phyloP scores from a whole-genome alignment of 2,888 invertebrate species.

The Pristionchus maxplancki region DNA sequence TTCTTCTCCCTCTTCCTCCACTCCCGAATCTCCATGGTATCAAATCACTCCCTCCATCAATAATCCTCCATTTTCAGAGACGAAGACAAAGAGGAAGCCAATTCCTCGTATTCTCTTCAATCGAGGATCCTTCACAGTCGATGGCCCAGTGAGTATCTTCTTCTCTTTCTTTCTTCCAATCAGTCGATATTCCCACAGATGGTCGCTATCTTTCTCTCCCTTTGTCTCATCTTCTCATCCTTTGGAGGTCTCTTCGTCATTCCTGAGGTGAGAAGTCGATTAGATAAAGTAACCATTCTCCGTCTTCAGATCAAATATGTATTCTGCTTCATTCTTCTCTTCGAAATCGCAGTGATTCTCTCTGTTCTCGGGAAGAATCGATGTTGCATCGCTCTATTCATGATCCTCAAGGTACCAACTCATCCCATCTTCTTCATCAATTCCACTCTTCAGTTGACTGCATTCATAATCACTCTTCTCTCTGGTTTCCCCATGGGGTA shows the following conservation, averaged over 20 bases:
- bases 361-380: neutral
- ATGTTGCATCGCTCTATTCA: neutral
- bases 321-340: neutral
- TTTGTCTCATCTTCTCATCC: neutral
- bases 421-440: neutral
- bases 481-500: neutral
- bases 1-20: slow-evolving; percentile 1
- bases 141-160: slow-evolving; percentile 8
- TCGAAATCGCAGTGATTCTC: neutral
- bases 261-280: neutral
- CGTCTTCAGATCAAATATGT: neutral
- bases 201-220: neutral
- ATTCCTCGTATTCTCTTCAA: neutral
- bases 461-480: neutral
- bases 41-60: neutral
- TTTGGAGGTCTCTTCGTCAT: neutral
- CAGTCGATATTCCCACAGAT: neutral
- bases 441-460: neutral
- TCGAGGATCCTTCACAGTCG: neutral
- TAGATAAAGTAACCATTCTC: too few relatives aligned
- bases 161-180: neutral
- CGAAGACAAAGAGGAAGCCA: neutral
- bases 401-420: neutral
- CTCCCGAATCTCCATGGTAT: neutral
- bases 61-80: neutral